These are phyloP conservation scores for Aotus griseimembra DNA, from an alignment of 2,797 vertebrate species.

Conservation along the genomic window DNA sequence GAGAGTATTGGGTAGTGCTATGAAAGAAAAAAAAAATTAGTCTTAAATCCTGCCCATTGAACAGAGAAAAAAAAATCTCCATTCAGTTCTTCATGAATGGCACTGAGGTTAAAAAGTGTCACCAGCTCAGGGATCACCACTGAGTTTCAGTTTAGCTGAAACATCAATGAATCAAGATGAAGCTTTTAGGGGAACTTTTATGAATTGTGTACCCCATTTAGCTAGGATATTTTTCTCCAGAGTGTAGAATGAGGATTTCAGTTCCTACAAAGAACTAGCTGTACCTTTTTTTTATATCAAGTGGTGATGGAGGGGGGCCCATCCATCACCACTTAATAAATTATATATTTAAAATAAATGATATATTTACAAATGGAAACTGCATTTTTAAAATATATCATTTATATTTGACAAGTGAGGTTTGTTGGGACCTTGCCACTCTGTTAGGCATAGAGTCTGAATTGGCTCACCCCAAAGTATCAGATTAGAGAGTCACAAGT, in stretches of 20 bases:
- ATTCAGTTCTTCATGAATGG: not conserved
- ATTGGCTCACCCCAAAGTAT: not conserved
- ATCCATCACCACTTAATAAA: too few relatives aligned
- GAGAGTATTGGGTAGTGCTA: too few relatives aligned
- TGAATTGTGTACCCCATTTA: not conserved
- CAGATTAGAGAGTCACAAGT: not conserved
- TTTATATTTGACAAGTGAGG: not conserved
- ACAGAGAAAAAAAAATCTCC: not conserved
- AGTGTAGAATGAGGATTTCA: not conserved
- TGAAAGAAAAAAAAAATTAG: not conserved
- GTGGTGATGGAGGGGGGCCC: too few relatives aligned
- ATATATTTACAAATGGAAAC: too few relatives aligned
- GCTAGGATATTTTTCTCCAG: not conserved
- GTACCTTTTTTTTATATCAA: not conserved
- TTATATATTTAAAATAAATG: too few relatives aligned
- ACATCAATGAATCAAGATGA: not conserved
- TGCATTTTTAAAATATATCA: too few relatives aligned
- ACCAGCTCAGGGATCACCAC: not conserved
- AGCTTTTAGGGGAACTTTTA: not conserved
- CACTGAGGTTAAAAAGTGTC: not conserved
- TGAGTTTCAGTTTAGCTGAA: not conserved
- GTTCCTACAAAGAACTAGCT: not conserved
- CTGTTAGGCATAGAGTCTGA: not conserved
- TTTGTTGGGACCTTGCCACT: not conserved
- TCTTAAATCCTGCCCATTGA: not conserved